These are phyloP conservation scores for Wiebesia pumilae DNA, from an alignment of 1,140 invertebrate species.

Conservation along the genomic window DNA sequence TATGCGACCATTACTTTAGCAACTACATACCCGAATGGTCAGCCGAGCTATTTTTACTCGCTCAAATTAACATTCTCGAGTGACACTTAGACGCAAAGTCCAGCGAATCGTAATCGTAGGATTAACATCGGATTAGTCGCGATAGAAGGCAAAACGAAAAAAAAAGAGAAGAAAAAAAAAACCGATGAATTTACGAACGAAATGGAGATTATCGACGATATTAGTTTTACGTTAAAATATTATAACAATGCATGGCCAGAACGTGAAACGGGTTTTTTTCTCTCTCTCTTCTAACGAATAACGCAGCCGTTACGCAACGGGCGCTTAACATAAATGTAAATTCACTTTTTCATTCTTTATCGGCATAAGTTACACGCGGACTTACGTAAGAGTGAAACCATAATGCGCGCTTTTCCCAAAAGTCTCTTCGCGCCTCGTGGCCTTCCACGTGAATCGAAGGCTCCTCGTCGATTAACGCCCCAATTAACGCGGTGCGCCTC, in stretches of 20 bases:
- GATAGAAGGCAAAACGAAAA: background rate
- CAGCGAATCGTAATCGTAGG: background rate
- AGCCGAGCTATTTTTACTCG: too few species aligned
- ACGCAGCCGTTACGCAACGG: background rate
- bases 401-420: background rate
- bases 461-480: too few species aligned
- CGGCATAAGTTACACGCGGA: background rate
- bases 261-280: background rate
- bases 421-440: background rate
- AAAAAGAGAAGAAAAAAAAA: background rate
- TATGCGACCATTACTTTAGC: too few species aligned
- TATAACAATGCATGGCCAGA: background rate
- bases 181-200: background rate
- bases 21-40: too few species aligned
- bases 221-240: background rate
- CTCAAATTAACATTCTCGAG: background rate
- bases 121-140: background rate
- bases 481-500: too few species aligned
- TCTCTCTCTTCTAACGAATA: constrained; percentile 9
- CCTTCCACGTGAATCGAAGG: background rate
- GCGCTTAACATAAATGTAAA: constrained; percentile 20
- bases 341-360: background rate
- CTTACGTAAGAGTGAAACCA: constrained; percentile 11
- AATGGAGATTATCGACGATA: background rate
- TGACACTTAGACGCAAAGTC: background rate